Evolutionary conservation across 2,797 vertebrate species (phyloP).

Genomic region (Tiaroga cobitis): DNA sequence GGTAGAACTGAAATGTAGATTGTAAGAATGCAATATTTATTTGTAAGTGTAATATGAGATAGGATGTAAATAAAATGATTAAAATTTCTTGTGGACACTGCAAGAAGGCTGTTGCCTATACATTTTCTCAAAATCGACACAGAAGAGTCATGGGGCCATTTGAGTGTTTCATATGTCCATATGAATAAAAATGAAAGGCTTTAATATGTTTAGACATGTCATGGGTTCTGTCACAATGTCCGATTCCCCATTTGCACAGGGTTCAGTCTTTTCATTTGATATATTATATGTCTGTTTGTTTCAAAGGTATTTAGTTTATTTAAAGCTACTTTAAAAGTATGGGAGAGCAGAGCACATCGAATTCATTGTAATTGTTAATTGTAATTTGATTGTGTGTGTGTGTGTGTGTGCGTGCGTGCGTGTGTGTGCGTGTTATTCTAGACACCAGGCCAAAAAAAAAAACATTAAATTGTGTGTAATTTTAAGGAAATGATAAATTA

Average conservation of each 20-base stretch:
- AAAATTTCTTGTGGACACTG: constrained; percentile 78
- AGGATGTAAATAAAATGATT: constrained; percentile 86
- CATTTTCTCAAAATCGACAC: constrained; percentile 73
- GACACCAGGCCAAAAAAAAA: background rate
- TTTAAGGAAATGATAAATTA: background rate
- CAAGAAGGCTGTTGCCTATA: constrained; percentile 69
- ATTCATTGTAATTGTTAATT: background rate
- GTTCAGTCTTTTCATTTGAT: constrained; percentile 15
- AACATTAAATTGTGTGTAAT: background rate
- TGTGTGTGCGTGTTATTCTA: background rate
- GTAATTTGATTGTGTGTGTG: background rate
- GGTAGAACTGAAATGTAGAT: constrained; percentile 70
- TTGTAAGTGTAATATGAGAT: constrained; percentile 78
- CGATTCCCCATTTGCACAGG: background rate
- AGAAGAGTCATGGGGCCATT: background rate
- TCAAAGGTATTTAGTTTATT: background rate
- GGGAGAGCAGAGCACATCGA: background rate
- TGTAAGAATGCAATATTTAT: constrained; percentile 81
- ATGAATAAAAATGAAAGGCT: constrained; percentile 18
- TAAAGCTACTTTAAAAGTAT: background rate
- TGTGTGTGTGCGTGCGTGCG: background rate
- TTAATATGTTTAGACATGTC: constrained; percentile 29
- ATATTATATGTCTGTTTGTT: constrained; percentile 5
- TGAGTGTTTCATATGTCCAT: constrained; percentile 23
- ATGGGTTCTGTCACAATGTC: constrained; percentile 18